A percentile compares a stretch with the other conserved stretches of the same genome.
These are phyloP conservation scores for Drosophila peninsularis DNA, from an alignment of 2,888 invertebrate genomes.

Conservation along the genomic window DNA sequence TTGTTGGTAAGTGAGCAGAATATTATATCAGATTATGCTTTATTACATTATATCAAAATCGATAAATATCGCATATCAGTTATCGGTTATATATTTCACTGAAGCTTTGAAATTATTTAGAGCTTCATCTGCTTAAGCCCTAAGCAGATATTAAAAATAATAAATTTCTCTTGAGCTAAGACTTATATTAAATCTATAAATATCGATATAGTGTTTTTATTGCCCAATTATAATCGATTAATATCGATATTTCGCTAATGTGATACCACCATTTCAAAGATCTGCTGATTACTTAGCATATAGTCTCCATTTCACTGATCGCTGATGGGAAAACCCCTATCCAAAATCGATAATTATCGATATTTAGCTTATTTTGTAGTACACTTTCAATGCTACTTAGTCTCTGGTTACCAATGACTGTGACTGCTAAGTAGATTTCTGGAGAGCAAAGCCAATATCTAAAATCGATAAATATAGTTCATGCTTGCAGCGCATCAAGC, in stretches of 20 bases:
- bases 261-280: too few species aligned
- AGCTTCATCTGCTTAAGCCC: not conserved
- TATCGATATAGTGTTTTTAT: too few species aligned
- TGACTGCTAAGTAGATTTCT: not conserved
- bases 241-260: too few species aligned
- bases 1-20: not conserved
- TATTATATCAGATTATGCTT: not conserved
- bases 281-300: too few species aligned
- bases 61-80: not conserved
- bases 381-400: too few species aligned
- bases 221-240: too few species aligned
- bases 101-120: not conserved
- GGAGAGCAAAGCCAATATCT: fast-evolving
- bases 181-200: too few species aligned
- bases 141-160: too few species aligned
- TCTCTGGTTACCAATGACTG: not conserved
- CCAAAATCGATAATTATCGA: not conserved
- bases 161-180: too few species aligned
- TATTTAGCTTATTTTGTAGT: not conserved
- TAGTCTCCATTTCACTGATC: too few species aligned
- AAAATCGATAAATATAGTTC: not conserved
- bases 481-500: not conserved
- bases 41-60: too few species aligned
- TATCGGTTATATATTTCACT: not conserved
- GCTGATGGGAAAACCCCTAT: not conserved